phyloP scores from a whole-genome alignment of 2,113 vertebrate genomes.

The Plecturocebus donacophilus region DNA sequence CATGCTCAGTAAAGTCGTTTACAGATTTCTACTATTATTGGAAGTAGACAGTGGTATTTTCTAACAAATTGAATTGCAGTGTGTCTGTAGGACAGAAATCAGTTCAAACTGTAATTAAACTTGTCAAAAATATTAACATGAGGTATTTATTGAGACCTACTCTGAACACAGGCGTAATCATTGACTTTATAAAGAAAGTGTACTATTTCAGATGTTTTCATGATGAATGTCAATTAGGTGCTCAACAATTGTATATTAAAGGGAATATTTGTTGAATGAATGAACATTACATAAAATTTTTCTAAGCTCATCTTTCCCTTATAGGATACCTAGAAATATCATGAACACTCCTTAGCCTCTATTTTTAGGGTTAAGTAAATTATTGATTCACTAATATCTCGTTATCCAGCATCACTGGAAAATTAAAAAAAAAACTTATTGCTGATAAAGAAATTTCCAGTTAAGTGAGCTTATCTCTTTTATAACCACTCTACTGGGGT shows the following conservation, averaged over 20 bases:
- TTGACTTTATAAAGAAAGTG: background rate
- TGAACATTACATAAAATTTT: background rate
- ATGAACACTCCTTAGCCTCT: background rate
- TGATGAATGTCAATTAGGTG: background rate
- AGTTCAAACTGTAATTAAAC: background rate
- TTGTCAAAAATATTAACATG: background rate
- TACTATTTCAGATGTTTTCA: background rate
- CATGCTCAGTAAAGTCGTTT: slow-evolving; percentile 32
- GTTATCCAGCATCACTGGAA: background rate
- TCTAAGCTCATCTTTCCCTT: background rate
- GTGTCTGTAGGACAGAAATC: slow-evolving; percentile 23
- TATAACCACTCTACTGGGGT: background rate
- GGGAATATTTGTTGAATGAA: background rate
- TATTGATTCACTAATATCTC: background rate
- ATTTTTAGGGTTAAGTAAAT: background rate
- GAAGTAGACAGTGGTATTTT: slow-evolving; percentile 29
- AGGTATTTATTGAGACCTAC: background rate
- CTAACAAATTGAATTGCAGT: slow-evolving; percentile 38
- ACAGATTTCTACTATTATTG: background rate
- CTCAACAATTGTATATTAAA: background rate
- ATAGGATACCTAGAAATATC: background rate
- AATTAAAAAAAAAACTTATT: background rate
- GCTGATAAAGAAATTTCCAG: background rate
- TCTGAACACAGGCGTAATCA: background rate
- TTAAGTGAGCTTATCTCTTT: background rate